Conservation (phyloP, 2,797 vertebrate genomes). For the Galagoides demidoff region DNA sequence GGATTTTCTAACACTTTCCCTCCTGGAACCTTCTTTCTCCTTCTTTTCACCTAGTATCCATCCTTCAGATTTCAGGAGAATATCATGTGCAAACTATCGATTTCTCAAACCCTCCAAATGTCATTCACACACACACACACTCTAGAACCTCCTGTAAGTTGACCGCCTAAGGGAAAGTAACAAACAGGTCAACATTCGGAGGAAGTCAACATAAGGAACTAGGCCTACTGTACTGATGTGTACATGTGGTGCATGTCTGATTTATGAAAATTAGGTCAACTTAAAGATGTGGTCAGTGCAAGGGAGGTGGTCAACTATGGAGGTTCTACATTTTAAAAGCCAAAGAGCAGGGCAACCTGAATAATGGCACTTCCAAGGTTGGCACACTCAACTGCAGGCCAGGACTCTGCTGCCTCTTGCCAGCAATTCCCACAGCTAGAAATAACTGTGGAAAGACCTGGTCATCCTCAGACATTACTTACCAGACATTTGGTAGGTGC, state of each 20-base stretch:
- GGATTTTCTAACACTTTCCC: neutral
- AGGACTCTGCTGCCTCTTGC: neutral
- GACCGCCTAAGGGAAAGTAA: too few species aligned
- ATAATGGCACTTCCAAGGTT: neutral
- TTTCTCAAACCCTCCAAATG: neutral
- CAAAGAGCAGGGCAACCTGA: neutral
- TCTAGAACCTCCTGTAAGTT: too few species aligned
- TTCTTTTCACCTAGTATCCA: neutral
- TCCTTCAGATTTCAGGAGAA: neutral
- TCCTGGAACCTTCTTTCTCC: neutral
- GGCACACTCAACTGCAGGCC: neutral
- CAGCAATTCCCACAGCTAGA: neutral
- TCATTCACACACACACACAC: neutral
- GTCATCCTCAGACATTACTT: neutral
- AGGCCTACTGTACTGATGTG: too few species aligned
- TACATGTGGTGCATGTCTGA: too few species aligned
- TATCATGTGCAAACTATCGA: neutral
- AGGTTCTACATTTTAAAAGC: neutral
- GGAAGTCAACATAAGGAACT: too few species aligned
- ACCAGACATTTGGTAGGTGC: neutral
- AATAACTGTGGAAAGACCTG: neutral
- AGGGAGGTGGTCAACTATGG: too few species aligned
- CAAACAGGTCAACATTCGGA: too few species aligned
- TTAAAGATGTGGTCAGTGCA: too few species aligned
- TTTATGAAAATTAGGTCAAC: too few species aligned